A percentile compares a stretch with the other conserved stretches of the same genome.
These are phyloP conservation scores for Drosophila barbarae DNA, from an alignment of 2,888 invertebrate species.

Conservation along the genomic window DNA sequence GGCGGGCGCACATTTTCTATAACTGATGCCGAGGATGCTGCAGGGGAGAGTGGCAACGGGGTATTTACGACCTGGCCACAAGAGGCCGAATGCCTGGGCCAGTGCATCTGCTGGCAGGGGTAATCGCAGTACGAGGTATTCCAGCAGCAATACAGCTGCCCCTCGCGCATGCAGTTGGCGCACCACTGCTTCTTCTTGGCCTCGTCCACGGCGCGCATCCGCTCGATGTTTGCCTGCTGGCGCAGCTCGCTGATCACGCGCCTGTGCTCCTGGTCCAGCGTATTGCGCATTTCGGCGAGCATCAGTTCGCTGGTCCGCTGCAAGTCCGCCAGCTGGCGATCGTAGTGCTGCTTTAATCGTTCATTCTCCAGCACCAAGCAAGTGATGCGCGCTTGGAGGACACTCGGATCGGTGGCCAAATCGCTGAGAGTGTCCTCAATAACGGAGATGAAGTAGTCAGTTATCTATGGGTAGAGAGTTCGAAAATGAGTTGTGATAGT, in stretches of 20 bases:
- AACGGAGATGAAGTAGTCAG: conserved; percentile 85
- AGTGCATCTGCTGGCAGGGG: conserved; percentile 92
- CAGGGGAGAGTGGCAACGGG: not conserved
- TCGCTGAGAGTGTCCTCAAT: conserved; percentile 85
- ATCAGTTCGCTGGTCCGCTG: conserved; percentile 84
- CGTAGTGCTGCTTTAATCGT: conserved; percentile 85
- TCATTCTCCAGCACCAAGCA: conserved; percentile 86
- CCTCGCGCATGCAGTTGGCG: conserved; percentile 91
- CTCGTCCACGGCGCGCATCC: conserved; percentile 85
- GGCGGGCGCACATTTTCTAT: conserved; percentile 9
- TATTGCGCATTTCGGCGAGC: conserved; percentile 85
- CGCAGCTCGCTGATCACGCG: conserved; percentile 84
- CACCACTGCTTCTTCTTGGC: conserved; percentile 96
- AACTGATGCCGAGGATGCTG: not conserved
- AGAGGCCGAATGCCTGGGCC: conserved; percentile 85
- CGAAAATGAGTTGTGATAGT: not conserved
- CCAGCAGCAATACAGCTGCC: conserved; percentile 97
- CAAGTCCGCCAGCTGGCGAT: conserved; percentile 86
- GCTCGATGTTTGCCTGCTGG: conserved; percentile 85
- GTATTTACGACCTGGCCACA: conserved; percentile 63
- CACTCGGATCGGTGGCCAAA: conserved; percentile 80
- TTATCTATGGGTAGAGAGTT: conserved; percentile 80
- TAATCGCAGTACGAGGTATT: conserved; percentile 96
- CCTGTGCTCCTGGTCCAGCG: conserved; percentile 86
- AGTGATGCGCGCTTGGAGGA: conserved; percentile 82